Evolutionary conservation across 2,113 vertebrate species (phyloP), one percentile per base, ranked within the genome.

Genomic region (Pachyramphus minor): DNA sequence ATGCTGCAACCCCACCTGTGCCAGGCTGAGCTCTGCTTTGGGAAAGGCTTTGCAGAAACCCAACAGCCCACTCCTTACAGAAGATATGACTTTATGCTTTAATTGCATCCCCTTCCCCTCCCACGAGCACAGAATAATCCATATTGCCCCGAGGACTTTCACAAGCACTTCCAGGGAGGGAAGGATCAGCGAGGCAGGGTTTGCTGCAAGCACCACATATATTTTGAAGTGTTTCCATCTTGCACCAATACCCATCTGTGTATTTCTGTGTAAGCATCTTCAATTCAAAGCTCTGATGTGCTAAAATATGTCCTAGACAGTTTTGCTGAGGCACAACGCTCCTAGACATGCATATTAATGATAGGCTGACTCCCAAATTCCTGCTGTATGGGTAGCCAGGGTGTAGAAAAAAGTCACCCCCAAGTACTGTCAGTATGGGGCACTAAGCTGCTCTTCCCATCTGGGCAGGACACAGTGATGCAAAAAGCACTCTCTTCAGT

Each of bases 261-360:
- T 95, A 95, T 95, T 96, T 97, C 91, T 95, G 64, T 89, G 94
- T 92, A 92, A 97, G 93, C 91, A 78, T 75, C 80, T 87, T 86
- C 91, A 44, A 10, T 60, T 93, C 39, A 18, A 55, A 93, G 72
- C 60, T 95, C 95, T 90, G 76, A 72, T 89, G 91, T 90, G 89
- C 89, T 93, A 86, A 96, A 96, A 96, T 95, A 90, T 87, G 76
- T 81, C 86, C 86, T 41, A 92, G 91, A 58, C 39, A 24, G 68
- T 84, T 96, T 67, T 86, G 73, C 90, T 81, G 92, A 93, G 91
- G 22, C 37, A 64, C 0, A 10, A 28, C 45, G 8, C n/a, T 85
- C 85, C 88, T 67, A 90, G 92, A 85, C 71, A 12, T 16, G 33
- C 42, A 18, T 87, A 52, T 55, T 92, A 78, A 84, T 60, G 76